Base-by-base conservation (phyloP, 2,888 invertebrate genomes). In the Meliscaeva auricollis region DNA sequence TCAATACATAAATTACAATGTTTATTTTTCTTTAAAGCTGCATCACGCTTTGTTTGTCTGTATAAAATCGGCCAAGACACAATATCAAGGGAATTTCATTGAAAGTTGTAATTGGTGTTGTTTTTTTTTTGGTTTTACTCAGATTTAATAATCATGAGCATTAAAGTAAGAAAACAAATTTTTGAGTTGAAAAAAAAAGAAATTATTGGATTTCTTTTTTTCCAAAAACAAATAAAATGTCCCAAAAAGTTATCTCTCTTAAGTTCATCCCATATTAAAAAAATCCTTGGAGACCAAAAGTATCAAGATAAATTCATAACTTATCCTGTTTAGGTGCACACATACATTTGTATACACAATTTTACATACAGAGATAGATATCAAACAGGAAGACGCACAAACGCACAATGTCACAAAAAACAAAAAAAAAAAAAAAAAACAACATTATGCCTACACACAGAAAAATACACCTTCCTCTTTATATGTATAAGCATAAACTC, bases 401-500 rank as follows among this genome's bases (percentile, higher is more conserved):
- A 38, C 38, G 38, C 38, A 38, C 9, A 38, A n/a, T n/a, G n/a
- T n/a, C 26, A 15, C 62, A 62, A 3, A 26, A 46, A 15, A n/a
- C 62, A 62, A 9, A 46, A 46, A 15, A 26, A 15, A 30, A 22
- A n/a, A 44, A 62, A 9, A 46, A 46, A 15, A 26, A 15, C 17
- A 22, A 15, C 15, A 26, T 30, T 64, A 64, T 30, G 44, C 41
- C 62, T 62, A 26, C 9, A 22, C 11, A 60, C 32, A 13, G 41
- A 60, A 4, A 30, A 22, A 22, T 50, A 20, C 48, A 35, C 48
- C 48, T 22, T 48, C 7, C 17, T 17, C 38, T 38, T 38, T 38
- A 38, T 13, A 13, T 6, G 38, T 38, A 62, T 60, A 78, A 32
- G 30, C 54, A 83, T 26, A 35, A 50, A 62, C 62, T 68, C 62